A percentile compares a stretch with the other conserved stretches of the same genome.
Conservation (phyloP, 92 coral and sea anemone species). For the Epizoanthus rinbou region DNA sequence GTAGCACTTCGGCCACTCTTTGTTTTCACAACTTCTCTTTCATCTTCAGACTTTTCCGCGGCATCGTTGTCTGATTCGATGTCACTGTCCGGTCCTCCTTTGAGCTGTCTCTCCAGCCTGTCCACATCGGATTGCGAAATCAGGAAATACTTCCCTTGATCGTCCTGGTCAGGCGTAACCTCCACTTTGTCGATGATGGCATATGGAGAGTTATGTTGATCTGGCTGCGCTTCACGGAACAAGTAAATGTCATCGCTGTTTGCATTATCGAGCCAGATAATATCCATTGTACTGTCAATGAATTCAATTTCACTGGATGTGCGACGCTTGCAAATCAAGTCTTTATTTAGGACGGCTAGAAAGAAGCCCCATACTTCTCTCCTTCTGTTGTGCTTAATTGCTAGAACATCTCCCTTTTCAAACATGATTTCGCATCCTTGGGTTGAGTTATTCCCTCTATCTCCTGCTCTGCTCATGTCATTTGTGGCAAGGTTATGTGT, state of each 20-base stretch:
- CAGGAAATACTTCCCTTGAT: background rate
- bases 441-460: background rate
- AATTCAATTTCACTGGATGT: too few relatives aligned
- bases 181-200: too few relatives aligned
- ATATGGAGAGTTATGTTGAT: too few relatives aligned
- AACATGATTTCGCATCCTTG: constrained; percentile 51
- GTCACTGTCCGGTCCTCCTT: constrained; percentile 58
- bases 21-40: background rate
- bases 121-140: constrained; percentile 58
- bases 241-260: too few relatives aligned
- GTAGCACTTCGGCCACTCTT: too few relatives aligned
- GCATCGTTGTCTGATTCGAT: constrained; percentile 46
- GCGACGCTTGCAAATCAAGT: background rate
- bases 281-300: constrained; percentile 15
- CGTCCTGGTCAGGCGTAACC: constrained; percentile 9
- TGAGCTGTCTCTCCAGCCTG: constrained; percentile 42
- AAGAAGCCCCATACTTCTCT: constrained; percentile 46
- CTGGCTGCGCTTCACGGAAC: too few relatives aligned
- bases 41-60: constrained; percentile 8
- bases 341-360: constrained; percentile 47
- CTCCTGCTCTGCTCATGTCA: constrained; percentile 1
- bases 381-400: constrained; percentile 54
- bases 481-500: background rate
- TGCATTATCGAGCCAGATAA: constrained; percentile 54
- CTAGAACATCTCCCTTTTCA: constrained; percentile 47